Evolutionary conservation across 2,888 invertebrate genomes (phyloP), one percentile per base, ranked within the genome.

Genomic region (Choristoneura rosaceana): DNA sequence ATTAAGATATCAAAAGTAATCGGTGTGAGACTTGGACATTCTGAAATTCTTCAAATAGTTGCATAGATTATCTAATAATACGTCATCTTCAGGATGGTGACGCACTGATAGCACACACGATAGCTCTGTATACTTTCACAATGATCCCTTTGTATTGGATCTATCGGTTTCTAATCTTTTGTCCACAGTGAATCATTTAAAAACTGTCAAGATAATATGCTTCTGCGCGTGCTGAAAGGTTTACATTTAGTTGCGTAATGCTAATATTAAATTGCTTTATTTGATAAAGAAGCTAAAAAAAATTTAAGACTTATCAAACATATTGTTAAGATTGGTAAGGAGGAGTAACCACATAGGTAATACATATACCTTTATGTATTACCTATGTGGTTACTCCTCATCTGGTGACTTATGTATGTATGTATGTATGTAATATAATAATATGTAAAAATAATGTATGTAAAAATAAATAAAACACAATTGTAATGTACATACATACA

Each of bases 1-100:
- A 88, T 90, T 84, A 82, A 86, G 86, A 87, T 88, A 89, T 82
- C 77, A 82, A 84, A 83, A 86, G 85, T 83, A 88, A 87, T 82
- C 79, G 79, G 77, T 82, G 77, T 78, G 76, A 81, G 79, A 77
- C 83, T 79, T 82, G 74, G 87, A 90, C 89, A 88, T 82, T 78
- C 80, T 76, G 74, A 78, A 85, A 91, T 91, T 89, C 87, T 81
- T 90, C 77, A 84, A 83, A 87, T 86, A 84, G 85, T 87, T 89
- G 82, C 80, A 78, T 77, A 78, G 85, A 86, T 85, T 82, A 80
- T 71, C 63, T 76, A 79, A 84, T 82, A 83, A 83, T 75, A 79
- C 79, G 79, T 80, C 82, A 81, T 70, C 59, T 69, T 73, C 52
- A 62, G 33, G 71, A 68, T 74, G 71, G 70, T 81, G 79, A 82